Conservation (phyloP, 2,888 invertebrate genomes). For the Andrena praecox region DNA sequence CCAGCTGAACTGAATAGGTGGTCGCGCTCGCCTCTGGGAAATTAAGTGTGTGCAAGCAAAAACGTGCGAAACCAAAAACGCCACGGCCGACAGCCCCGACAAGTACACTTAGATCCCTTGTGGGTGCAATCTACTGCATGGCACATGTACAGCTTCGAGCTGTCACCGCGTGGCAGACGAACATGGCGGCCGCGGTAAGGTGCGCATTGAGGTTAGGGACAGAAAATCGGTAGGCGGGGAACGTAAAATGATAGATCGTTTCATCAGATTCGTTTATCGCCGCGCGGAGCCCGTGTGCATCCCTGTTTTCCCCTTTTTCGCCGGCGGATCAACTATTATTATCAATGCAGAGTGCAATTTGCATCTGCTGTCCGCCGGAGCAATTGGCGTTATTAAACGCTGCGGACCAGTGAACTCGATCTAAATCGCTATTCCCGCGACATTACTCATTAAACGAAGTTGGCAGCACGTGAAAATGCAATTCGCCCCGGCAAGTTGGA, state of each 20-base stretch:
- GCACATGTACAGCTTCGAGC: not conserved
- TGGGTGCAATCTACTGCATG: slow-evolving; percentile 2
- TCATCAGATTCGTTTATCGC: slow-evolving; percentile 12
- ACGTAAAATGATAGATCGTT: not conserved
- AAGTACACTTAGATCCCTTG: not conserved
- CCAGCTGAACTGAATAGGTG: slow-evolving; percentile 59
- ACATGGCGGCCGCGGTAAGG: not conserved
- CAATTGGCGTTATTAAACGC: slow-evolving; percentile 56
- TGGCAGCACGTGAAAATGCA: slow-evolving; percentile 38
- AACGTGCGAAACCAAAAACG: slow-evolving; percentile 62
- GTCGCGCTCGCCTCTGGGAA: slow-evolving; percentile 66
- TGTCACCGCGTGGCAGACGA: not conserved
- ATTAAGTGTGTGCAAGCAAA: slow-evolving; percentile 63
- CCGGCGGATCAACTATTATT: slow-evolving; percentile 46
- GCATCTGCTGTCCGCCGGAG: slow-evolving; percentile 27
- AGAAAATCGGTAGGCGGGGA: not conserved
- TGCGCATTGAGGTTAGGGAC: not conserved
- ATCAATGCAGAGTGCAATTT: slow-evolving; percentile 55
- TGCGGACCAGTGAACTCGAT: slow-evolving; percentile 27
- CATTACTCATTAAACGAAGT: slow-evolving; percentile 49
- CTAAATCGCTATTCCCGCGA: slow-evolving; percentile 51
- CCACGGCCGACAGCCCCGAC: slow-evolving; percentile 32
- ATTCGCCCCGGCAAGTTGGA: slow-evolving; percentile 30
- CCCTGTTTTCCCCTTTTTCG: slow-evolving; percentile 13
- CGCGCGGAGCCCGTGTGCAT: not conserved